Conservation (phyloP, 2,113 vertebrate genomes). For the Monarcha castaneiventris region DNA sequence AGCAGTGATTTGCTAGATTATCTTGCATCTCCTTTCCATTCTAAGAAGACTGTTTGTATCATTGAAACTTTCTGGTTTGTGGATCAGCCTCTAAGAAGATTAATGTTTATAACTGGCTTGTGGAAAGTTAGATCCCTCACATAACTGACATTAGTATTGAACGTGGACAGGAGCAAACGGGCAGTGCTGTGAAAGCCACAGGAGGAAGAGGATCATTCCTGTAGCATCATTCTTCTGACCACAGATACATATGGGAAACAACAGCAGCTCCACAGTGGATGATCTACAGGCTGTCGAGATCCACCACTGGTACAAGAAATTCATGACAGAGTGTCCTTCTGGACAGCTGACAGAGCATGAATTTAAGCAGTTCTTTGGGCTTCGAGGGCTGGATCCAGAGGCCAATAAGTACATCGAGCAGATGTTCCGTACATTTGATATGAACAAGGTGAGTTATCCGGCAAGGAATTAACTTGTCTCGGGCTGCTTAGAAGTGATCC, state of each 20-base stretch:
- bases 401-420: constrained; percentile 90
- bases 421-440: constrained; percentile 94
- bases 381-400: constrained; percentile 81
- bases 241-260: constrained; percentile 79
- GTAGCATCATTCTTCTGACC: neutral
- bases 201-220: neutral
- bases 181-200: neutral
- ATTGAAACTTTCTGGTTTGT: constrained; percentile 2
- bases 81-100: constrained; percentile 43
- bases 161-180: neutral
- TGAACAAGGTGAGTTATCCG: constrained; percentile 85
- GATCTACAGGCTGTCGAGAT: constrained; percentile 89
- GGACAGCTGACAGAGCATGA: constrained; percentile 90
- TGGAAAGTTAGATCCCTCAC: neutral
- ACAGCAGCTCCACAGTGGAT: constrained; percentile 80
- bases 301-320: constrained; percentile 95
- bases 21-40: constrained; percentile 14
- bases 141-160: neutral
- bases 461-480: neutral
- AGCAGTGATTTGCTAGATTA: constrained; percentile 30
- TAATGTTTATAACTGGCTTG: constrained; percentile 20
- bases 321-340: constrained; percentile 90
- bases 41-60: neutral
- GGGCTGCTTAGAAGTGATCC: neutral
- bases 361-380: constrained; percentile 92